phyloP scores from a whole-genome alignment of 1,140 invertebrate genomes.

The Capitella teleta region DNA sequence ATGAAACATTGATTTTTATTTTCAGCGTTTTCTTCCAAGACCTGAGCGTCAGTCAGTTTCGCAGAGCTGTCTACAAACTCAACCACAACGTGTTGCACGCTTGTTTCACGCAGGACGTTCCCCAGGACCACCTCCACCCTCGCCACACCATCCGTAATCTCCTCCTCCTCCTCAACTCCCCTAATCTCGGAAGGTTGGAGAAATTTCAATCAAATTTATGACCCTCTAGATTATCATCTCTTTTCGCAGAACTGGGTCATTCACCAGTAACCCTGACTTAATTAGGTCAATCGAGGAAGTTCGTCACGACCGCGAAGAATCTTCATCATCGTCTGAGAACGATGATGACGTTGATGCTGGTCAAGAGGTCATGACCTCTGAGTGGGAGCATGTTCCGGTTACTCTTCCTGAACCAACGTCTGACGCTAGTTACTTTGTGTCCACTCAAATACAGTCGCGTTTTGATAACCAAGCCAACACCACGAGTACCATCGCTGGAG shows the following conservation, averaged over 20 bases:
- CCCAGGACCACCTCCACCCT: slow-evolving; percentile 52
- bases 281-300: background rate
- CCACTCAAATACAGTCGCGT: background rate
- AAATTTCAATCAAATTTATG: background rate
- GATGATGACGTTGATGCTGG: background rate
- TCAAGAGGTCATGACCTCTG: background rate
- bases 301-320: background rate
- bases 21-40: slow-evolving; percentile 65
- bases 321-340: background rate
- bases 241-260: too few relatives aligned
- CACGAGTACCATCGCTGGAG: background rate
- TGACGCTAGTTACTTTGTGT: background rate
- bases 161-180: slow-evolving; percentile 55
- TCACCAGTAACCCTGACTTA: background rate
- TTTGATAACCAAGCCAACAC: background rate
- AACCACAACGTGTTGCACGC: slow-evolving; percentile 72
- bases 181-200: slow-evolving; percentile 57
- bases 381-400: too few relatives aligned
- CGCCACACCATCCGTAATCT: slow-evolving; percentile 63
- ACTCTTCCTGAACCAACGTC: background rate
- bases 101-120: slow-evolving; percentile 66
- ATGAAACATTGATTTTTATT: slow-evolving; percentile 16
- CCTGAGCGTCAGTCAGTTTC: slow-evolving; percentile 59
- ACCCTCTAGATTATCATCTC: slow-evolving; percentile 7
- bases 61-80: slow-evolving; percentile 59